Percentiles rank a stretch among this genome's conserved stretches.
These are phyloP conservation scores for Proterorhinus semilunaris DNA, from an alignment of 2,113 vertebrate genomes.

Conservation along the genomic window DNA sequence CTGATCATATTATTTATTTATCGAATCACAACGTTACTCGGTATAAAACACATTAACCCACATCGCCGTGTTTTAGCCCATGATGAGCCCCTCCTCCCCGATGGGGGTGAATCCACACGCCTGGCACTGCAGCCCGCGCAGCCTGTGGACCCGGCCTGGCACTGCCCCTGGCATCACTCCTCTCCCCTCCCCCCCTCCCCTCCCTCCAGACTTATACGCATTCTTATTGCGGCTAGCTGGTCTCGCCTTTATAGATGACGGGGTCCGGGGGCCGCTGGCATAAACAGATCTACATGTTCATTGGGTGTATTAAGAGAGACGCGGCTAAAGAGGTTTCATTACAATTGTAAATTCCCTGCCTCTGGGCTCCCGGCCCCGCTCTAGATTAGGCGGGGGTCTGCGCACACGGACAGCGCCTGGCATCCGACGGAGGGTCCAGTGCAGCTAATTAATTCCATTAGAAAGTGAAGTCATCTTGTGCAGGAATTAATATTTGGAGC, in stretches of 20 bases:
- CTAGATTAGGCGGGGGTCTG: conserved; percentile 97
- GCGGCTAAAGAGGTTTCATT: conserved; percentile 99
- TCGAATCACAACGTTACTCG: no score
- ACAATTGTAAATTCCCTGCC: conserved; percentile 99
- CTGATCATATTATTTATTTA: no score
- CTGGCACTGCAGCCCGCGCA: conserved; percentile 58
- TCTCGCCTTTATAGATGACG: conserved; percentile 82
- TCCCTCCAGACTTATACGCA: conserved; percentile 71
- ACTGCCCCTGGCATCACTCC: conserved; percentile 69
- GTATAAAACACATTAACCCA: conserved; percentile 27
- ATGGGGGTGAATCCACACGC: conserved; percentile 64
- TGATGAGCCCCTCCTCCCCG: conserved; percentile 33
- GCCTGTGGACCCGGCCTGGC: conserved; percentile 64
- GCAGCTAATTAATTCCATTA: conserved; percentile 99
- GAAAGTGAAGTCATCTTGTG: conserved; percentile 99
- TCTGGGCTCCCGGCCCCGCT: conserved; percentile 88
- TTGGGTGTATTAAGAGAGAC: conserved; percentile 95
- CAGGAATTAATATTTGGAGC: conserved; percentile 99
- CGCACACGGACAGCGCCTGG: conserved; percentile 97
- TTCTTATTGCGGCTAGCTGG: conserved; percentile 83
- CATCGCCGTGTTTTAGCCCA: conserved; percentile 64
- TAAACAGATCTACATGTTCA: conserved; percentile 93
- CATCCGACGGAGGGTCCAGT: conserved; percentile 99
- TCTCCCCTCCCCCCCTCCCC: conserved; percentile 32
- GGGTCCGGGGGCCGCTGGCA: conserved; percentile 85